phyloP scores from a whole-genome alignment of 2,113 vertebrate genomes.

The human region GRCh38 chr11:72972001-72972500 shows the following conservation, averaged over 20 bases:
- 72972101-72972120: neutral
- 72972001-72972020: neutral
- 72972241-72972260: neutral
- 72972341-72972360: neutral
- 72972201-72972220: neutral
- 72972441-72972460: neutral
- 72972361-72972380: neutral
- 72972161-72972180: neutral
- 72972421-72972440: neutral
- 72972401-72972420: neutral
- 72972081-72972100: neutral
- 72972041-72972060: neutral
- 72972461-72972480: neutral
- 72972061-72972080: neutral
- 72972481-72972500: neutral
- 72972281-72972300: neutral
- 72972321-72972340: slow-evolving; percentile 1
- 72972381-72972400: neutral
- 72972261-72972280: neutral
- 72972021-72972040: neutral
- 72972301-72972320: neutral
- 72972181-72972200: slow-evolving; percentile 11
- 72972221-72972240: neutral
- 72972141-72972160: neutral
- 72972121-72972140: neutral